Base-by-base conservation (phyloP, 2,888 invertebrate species). In the Colletes collaris region DNA sequence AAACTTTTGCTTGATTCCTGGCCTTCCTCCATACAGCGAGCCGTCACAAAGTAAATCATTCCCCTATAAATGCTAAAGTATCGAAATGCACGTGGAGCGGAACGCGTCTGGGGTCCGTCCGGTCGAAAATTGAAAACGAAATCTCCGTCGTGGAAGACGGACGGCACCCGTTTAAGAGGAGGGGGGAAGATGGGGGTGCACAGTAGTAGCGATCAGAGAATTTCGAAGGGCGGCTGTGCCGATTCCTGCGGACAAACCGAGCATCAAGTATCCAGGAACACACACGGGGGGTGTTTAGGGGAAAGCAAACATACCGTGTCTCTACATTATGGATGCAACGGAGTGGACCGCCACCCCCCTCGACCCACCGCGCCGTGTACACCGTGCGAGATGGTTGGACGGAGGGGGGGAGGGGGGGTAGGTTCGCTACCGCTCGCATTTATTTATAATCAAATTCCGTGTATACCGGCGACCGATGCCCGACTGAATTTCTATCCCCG, bases 391-490 rank as follows among this genome's bases (percentile, higher is more conserved):
- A 88, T 86, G 88, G 88, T 82, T 86, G 85, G 87, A 82, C 79
- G 85, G 81, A 81, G 40, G 6, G 16, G 16, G 85, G 87, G 81
- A 78, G 85, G 81, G 81, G 40, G 6, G 16, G 16, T 16, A 16
- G 4, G 6, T 40, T 40, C 86, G 83, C 73, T 81, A 81, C 88
- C 88, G 86, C 88, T 87, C 89, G 89, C 91, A 92, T 92, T 92
- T 92, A 92, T 93, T 92, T 92, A 92, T 92, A 93, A 92, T 93
- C 92, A 92, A 92, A 93, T 93, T 92, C 88, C 88, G 88, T 89
- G 90, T 90, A 90, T 90, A 89, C 89, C 85, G 88, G 89, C 87
- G 86, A 84, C 88, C 87, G 89, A 87, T 87, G 87, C 86, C 89
- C 88, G 87, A 89, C 90, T 90, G 91, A 91, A 91, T 92, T 90